phyloP scores from a whole-genome alignment of 2,888 invertebrate species.

The Eumacrocentrus americanus region DNA sequence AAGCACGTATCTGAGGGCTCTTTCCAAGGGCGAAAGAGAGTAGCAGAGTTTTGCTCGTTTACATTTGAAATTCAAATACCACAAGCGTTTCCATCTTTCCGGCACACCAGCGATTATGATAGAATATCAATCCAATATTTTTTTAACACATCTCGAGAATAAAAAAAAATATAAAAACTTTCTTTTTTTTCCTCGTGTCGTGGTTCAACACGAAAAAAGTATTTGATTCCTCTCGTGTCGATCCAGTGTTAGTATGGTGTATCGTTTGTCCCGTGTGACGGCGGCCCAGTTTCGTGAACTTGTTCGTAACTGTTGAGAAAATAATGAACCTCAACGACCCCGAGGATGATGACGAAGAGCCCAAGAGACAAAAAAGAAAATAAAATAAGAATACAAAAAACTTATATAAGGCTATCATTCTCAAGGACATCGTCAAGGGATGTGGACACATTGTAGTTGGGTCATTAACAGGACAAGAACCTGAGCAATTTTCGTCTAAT shows the following conservation, averaged over 20 bases:
- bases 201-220: neutral
- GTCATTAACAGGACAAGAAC: too few relatives aligned
- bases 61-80: slow-evolving; percentile 20
- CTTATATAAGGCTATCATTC: too few relatives aligned
- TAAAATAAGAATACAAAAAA: neutral
- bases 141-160: neutral
- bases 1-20: slow-evolving; percentile 1
- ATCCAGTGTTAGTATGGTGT: neutral
- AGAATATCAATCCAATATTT: neutral
- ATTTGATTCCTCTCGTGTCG: neutral
- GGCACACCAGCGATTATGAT: neutral
- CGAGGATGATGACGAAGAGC: slow-evolving; percentile 1
- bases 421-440: too few relatives aligned
- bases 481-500: too few relatives aligned
- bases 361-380: neutral
- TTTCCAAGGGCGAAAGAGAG: neutral
- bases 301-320: slow-evolving; percentile 18
- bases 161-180: slow-evolving; percentile 6
- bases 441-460: too few relatives aligned
- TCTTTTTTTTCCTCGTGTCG: neutral
- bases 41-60: slow-evolving; percentile 5
- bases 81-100: neutral
- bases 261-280: slow-evolving; percentile 10
- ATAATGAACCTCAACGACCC: slow-evolving; percentile 15
- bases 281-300: slow-evolving; percentile 12